Evolutionary conservation across 2,797 vertebrate genomes (phyloP).

Genomic region (Epinephelus coioides): DNA sequence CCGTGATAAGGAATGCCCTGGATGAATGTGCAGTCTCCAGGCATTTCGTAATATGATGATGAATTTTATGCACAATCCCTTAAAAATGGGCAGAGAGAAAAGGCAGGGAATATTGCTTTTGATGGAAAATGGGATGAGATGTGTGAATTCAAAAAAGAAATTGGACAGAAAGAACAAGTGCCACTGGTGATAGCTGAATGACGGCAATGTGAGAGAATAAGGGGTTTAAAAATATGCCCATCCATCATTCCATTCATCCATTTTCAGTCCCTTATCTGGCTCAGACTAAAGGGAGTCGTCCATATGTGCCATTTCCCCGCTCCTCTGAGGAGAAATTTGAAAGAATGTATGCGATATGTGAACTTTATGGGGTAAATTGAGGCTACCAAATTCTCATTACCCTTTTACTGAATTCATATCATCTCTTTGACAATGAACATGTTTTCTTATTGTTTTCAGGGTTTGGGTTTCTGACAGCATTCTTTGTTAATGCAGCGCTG

Average conservation of each 20-base stretch:
- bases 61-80: conserved; percentile 40
- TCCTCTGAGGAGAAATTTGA: background rate
- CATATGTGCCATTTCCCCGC: background rate
- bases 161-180: conserved; percentile 21
- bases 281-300: background rate
- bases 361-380: background rate
- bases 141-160: conserved; percentile 34
- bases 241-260: conserved; percentile 18
- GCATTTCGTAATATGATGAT: conserved; percentile 34
- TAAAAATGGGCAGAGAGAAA: conserved; percentile 15
- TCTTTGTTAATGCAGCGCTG: background rate
- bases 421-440: background rate
- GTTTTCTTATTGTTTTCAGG: background rate
- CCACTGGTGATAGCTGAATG: background rate
- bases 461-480: background rate
- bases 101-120: conserved; percentile 34
- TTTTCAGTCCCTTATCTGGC: background rate
- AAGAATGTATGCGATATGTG: background rate
- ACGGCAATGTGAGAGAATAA: conserved; percentile 8
- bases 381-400: background rate
- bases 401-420: background rate
- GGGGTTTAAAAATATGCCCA: background rate
- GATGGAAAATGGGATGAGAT: conserved; percentile 36
- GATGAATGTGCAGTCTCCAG: conserved; percentile 28
- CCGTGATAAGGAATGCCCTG: conserved; percentile 34